phyloP scores from a whole-genome alignment of 2,888 invertebrate species.

The Protonemura montana region DNA sequence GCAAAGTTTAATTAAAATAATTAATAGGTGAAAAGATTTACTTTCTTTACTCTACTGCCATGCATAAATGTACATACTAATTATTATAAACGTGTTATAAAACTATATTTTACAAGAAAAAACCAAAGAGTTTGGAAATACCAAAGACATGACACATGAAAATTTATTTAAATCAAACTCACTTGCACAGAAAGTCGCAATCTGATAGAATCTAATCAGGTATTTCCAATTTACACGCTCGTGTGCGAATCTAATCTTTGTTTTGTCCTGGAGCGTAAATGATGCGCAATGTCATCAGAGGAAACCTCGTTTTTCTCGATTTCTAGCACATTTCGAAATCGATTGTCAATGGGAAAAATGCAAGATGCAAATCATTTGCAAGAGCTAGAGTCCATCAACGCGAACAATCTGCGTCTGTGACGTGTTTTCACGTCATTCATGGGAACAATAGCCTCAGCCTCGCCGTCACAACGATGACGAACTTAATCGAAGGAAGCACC shows the following conservation, averaged over 20 bases:
- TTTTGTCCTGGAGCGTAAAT: neutral
- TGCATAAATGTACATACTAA: neutral
- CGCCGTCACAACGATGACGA: neutral
- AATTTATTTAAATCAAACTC: neutral
- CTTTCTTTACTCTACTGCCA: neutral
- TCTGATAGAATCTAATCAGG: too few relatives aligned
- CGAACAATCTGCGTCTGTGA: neutral
- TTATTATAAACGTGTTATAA: neutral
- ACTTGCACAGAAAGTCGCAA: neutral
- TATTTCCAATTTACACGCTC: too few relatives aligned
- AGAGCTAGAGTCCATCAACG: neutral
- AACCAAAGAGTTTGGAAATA: neutral
- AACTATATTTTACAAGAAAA: neutral
- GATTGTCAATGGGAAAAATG: neutral
- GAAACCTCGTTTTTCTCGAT: neutral
- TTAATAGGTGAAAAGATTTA: constrained; percentile 12
- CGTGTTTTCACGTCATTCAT: neutral
- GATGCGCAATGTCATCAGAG: neutral
- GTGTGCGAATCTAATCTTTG: neutral
- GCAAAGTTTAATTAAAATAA: neutral
- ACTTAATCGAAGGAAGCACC: constrained; percentile 12
- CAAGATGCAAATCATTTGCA: neutral
- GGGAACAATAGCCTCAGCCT: neutral
- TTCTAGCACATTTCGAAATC: neutral
- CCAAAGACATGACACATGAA: neutral